Conservation (phyloP, 2,113 vertebrate genomes). For the Polypterus senegalus region DNA sequence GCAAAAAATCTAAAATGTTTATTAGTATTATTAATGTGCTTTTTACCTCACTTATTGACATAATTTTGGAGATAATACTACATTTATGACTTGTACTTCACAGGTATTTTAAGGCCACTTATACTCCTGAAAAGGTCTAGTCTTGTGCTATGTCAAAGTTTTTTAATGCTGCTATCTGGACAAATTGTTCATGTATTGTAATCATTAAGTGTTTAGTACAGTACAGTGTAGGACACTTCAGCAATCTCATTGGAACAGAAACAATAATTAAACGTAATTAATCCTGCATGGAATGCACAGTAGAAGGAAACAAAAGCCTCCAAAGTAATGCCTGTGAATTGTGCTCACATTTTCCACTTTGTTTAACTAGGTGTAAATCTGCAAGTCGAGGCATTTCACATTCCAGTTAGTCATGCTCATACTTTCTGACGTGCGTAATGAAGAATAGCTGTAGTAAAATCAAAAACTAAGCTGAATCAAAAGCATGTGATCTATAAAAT, state of each 20-base stretch:
- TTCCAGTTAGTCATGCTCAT: not conserved
- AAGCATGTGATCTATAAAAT: too few species aligned
- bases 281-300: not conserved
- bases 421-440: too few species aligned
- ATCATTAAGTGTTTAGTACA: conserved; percentile 1
- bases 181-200: conserved; percentile 1
- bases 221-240: not conserved
- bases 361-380: conserved; percentile 4
- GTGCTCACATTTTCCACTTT: not conserved
- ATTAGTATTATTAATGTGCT: too few species aligned
- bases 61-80: too few species aligned
- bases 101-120: too few species aligned
- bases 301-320: not conserved
- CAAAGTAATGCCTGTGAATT: not conserved
- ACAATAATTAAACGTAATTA: not conserved
- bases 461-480: too few species aligned
- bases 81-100: too few species aligned
- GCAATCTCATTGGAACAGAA: not conserved
- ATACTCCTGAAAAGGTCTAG: not conserved
- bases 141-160: not conserved
- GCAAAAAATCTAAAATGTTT: too few species aligned
- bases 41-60: too few species aligned
- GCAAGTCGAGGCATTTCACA: not conserved
- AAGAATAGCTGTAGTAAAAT: too few species aligned
- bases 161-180: conserved; percentile 1